These are phyloP conservation scores for Gallirallus australis DNA, from an alignment of 2,797 vertebrate genomes.

Conservation along the genomic window DNA sequence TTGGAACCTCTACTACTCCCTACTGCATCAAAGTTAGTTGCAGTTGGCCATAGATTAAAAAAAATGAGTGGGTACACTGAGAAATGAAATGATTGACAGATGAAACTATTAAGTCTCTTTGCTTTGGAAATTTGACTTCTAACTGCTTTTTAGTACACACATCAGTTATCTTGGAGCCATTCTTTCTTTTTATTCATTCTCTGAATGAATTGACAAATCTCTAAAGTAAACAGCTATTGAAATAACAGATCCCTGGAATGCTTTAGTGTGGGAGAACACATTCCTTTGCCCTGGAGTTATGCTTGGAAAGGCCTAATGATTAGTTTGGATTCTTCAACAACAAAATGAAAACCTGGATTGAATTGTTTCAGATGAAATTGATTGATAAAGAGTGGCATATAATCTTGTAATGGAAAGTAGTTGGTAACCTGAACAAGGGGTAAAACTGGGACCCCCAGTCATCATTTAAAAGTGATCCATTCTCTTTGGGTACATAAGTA, in stretches of 20 bases:
- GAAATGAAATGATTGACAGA: background rate
- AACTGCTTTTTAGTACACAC: conserved; percentile 17
- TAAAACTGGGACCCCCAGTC: background rate
- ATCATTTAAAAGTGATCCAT: background rate
- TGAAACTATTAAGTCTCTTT: background rate
- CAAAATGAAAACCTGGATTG: background rate
- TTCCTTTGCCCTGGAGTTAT: conserved; percentile 23
- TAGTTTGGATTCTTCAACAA: background rate
- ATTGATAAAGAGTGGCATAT: background rate
- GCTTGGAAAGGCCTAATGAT: conserved; percentile 27
- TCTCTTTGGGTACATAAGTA: background rate
- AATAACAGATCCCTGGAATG: conserved; percentile 47
- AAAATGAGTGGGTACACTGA: background rate
- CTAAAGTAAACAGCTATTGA: conserved; percentile 57
- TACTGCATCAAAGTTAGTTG: background rate
- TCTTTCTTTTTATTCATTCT: conserved; percentile 1
- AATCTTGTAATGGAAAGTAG: background rate
- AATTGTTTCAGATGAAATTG: background rate
- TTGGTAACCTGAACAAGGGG: background rate
- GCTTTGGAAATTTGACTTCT: conserved; percentile 9
- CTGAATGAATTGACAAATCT: conserved; percentile 42
- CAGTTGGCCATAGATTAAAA: conserved; percentile 8
- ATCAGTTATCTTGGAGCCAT: conserved; percentile 11
- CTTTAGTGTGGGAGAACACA: conserved; percentile 45
- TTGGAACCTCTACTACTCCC: background rate